Evolutionary conservation across 2,797 vertebrate species (phyloP).

Genomic region (Taeniopygia guttata): DNA sequence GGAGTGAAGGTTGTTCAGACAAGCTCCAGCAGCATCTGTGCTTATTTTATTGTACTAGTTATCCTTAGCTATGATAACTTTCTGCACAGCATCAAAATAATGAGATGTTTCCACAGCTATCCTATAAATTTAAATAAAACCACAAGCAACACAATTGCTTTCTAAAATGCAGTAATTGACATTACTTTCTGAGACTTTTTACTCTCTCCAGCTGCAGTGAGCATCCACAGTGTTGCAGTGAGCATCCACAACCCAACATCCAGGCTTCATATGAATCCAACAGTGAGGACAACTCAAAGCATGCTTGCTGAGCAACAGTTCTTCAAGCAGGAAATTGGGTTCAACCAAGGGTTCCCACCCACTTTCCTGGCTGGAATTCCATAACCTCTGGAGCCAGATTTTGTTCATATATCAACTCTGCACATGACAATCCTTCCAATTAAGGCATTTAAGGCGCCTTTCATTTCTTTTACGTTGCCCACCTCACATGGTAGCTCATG

Average conservation of each 20-base stretch:
- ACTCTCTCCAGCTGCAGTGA: neutral
- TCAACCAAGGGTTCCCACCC: neutral
- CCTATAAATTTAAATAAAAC: neutral
- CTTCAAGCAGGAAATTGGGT: neutral
- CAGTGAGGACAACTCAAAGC: neutral
- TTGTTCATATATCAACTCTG: neutral
- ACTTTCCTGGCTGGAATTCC: neutral
- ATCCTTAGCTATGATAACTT: neutral
- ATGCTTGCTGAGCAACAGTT: neutral
- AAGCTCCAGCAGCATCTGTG: neutral
- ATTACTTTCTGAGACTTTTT: neutral
- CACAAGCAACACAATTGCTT: neutral
- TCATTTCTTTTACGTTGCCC: neutral
- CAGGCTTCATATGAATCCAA: neutral
- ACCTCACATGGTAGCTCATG: neutral
- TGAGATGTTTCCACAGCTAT: neutral
- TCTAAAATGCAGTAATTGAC: neutral
- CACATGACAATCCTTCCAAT: fast-evolving
- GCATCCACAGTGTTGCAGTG: neutral
- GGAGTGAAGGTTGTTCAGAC: neutral
- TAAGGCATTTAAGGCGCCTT: neutral
- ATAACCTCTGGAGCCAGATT: neutral
- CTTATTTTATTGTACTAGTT: neutral
- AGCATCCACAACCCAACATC: neutral
- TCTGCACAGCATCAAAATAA: neutral